phyloP scores from a whole-genome alignment of 2,888 invertebrate species.

The Acleris cristana region DNA sequence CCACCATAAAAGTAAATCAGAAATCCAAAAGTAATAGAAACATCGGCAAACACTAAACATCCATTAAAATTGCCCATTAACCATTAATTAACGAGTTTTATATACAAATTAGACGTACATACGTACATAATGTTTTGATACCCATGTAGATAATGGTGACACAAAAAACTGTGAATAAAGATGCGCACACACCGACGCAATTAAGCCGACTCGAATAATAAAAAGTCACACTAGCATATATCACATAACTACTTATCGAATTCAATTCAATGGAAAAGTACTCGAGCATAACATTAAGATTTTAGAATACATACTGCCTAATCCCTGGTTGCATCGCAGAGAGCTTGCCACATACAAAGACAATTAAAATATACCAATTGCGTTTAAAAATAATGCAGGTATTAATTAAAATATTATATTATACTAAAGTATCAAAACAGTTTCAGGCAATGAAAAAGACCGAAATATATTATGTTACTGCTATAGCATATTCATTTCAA shows the following conservation, averaged over 20 bases:
- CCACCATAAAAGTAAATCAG: neutral
- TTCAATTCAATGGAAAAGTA: conserved; percentile 59
- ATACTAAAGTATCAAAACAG: no score
- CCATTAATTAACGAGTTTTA: conserved; percentile 51
- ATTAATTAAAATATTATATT: no score
- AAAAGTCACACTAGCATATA: conserved; percentile 75
- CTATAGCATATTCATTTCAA: no score
- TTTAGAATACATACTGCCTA: conserved; percentile 2
- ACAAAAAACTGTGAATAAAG: conserved; percentile 38
- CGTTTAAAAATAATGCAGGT: no score
- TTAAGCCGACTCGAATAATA: conserved; percentile 77
- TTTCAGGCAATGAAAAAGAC: no score
- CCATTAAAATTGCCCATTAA: conserved; percentile 45
- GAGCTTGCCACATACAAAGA: neutral
- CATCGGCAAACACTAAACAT: conserved; percentile 21
- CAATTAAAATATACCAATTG: no score
- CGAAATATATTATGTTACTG: no score
- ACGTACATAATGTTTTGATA: no score
- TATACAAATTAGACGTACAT: conserved; percentile 43
- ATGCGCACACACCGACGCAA: conserved; percentile 56
- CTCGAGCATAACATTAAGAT: conserved; percentile 36
- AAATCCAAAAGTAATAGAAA: neutral
- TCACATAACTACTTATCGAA: conserved; percentile 78
- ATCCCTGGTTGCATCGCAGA: neutral
- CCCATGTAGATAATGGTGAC: conserved; percentile 35